Evolutionary conservation across 2,113 vertebrate genomes (phyloP).

Genomic region (Thunnus thynnus): DNA sequence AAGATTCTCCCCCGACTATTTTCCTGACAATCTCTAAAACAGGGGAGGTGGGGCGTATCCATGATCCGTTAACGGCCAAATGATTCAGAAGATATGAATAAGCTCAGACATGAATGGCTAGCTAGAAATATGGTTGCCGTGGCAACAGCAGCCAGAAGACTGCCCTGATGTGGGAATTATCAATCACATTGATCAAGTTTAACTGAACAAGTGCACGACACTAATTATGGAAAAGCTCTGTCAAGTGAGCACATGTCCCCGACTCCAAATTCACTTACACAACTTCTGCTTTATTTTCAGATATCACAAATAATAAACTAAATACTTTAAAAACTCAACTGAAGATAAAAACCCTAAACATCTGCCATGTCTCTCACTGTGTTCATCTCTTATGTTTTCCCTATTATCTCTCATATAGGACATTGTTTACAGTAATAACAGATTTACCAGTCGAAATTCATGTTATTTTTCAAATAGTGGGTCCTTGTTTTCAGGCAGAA

Average conservation of each 20-base stretch:
- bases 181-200: conserved; percentile 57
- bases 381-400: neutral
- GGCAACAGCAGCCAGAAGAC: conserved; percentile 49
- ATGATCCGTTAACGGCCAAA: conserved; percentile 30
- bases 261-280: neutral
- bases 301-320: neutral
- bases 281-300: neutral
- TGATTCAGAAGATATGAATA: conserved; percentile 50
- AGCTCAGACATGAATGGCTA: conserved; percentile 44
- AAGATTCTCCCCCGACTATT: neutral
- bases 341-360: neutral
- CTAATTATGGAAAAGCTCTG: conserved; percentile 29
- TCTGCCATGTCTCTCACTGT: no score
- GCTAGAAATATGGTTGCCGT: conserved; percentile 58
- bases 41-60: no score
- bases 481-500: neutral
- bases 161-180: conserved; percentile 39
- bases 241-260: neutral
- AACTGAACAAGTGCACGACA: conserved; percentile 30
- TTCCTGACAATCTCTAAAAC: neutral
- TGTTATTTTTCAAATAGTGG: no score
- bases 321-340: neutral
- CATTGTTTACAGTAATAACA: no score
- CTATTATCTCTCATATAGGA: no score
- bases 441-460: no score